phyloP scores from a whole-genome alignment of 2,888 invertebrate species.

The Trisateles emortualis region DNA sequence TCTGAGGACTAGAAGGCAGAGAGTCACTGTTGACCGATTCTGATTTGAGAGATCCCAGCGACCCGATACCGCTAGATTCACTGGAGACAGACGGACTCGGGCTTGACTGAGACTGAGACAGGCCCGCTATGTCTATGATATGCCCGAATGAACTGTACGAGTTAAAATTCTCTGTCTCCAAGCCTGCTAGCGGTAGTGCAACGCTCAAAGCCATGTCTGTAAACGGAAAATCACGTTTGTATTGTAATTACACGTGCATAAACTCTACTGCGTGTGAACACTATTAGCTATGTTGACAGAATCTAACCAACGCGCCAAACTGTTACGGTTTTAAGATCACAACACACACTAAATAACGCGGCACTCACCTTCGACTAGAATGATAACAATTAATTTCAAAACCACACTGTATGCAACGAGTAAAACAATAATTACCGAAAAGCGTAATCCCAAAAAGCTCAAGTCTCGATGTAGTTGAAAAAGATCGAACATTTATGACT shows the following conservation, averaged over 20 bases:
- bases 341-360: slow-evolving; percentile 50
- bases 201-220: slow-evolving; percentile 88
- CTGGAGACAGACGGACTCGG: slow-evolving; percentile 87
- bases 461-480: slow-evolving; percentile 83
- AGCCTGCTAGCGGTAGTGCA: slow-evolving; percentile 86
- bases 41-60: slow-evolving; percentile 84
- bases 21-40: slow-evolving; percentile 82
- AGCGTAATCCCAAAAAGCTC: slow-evolving; percentile 80
- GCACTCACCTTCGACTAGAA: slow-evolving; percentile 60
- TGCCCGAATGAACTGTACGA: slow-evolving; percentile 80
- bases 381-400: slow-evolving; percentile 47
- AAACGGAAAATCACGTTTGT: slow-evolving; percentile 70
- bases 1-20: slow-evolving; percentile 84
- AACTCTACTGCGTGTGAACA: slow-evolving; percentile 71
- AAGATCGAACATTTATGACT: slow-evolving; percentile 83
- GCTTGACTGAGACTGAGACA: slow-evolving; percentile 81
- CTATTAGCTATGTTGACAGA: slow-evolving; percentile 81
- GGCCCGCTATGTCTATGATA: slow-evolving; percentile 84
- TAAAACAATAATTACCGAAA: slow-evolving; percentile 84
- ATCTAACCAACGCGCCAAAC: slow-evolving; percentile 82
- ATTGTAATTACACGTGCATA: slow-evolving; percentile 82
- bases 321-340: slow-evolving; percentile 59
- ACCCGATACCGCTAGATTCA: slow-evolving; percentile 88
- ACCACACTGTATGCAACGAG: slow-evolving; percentile 56
- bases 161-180: slow-evolving; percentile 85